Percentiles rank a stretch among this genome's conserved stretches.
phyloP scores from a whole-genome alignment of 64 coral and sea anemone genomes.

The Porites lutea region DNA sequence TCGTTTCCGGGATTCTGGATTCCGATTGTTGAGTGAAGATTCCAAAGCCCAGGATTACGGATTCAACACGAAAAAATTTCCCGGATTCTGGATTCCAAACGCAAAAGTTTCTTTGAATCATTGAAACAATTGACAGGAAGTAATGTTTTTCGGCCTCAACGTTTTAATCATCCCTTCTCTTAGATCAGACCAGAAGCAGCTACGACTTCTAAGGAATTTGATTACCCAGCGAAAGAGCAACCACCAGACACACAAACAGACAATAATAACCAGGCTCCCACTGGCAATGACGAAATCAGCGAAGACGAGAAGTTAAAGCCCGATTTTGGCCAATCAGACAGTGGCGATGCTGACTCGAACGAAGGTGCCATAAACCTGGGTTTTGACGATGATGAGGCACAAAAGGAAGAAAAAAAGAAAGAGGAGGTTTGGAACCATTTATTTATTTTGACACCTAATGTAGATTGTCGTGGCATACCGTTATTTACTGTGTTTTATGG shows the following conservation, averaged over 20 bases:
- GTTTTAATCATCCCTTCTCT: too few relatives aligned
- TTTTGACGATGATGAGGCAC: background rate
- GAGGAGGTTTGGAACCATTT: slow-evolving; percentile 7
- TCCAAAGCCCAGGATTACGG: too few relatives aligned
- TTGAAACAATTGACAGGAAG: too few relatives aligned
- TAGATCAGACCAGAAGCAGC: slow-evolving; percentile 7
- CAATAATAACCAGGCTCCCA: background rate
- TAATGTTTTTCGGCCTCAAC: too few relatives aligned
- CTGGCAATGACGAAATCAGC: background rate
- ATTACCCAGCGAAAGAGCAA: background rate
- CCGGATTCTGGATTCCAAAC: too few relatives aligned
- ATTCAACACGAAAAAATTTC: too few relatives aligned
- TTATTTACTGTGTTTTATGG: too few relatives aligned
- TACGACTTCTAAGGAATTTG: background rate
- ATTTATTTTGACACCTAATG: too few relatives aligned
- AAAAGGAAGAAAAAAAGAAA: background rate
- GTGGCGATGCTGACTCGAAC: background rate
- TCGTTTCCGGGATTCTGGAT: too few relatives aligned
- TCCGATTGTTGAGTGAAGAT: too few relatives aligned
- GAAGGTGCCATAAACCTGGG: slow-evolving; percentile 9
- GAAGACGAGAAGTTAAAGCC: background rate
- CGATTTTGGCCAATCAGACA: slow-evolving; percentile 21
- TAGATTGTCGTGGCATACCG: too few relatives aligned
- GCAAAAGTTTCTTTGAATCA: too few relatives aligned
- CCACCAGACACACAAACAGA: background rate